Conservation (phyloP, 2,797 vertebrate species). For the Chaenodraco wilsoni region DNA sequence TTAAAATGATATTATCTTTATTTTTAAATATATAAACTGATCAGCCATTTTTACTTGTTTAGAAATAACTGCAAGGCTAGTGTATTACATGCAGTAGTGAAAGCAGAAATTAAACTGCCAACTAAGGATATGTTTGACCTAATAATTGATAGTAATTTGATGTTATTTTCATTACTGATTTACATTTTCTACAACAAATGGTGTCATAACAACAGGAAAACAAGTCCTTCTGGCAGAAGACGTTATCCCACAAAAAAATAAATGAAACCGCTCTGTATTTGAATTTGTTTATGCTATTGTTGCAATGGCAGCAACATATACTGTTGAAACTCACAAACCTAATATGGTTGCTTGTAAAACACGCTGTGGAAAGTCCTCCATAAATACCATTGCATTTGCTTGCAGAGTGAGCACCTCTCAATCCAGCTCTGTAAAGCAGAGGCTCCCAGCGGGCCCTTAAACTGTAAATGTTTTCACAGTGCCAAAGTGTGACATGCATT, state of each 20-base stretch:
- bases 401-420: constrained; percentile 29
- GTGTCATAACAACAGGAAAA: neutral
- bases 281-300: constrained; percentile 35
- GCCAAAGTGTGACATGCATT: constrained; percentile 55
- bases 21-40: no score
- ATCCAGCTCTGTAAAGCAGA: constrained; percentile 36
- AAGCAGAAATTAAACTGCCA: neutral
- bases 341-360: constrained; percentile 54
- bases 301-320: constrained; percentile 6
- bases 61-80: no score
- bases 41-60: no score
- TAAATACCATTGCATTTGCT: constrained; percentile 52
- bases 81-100: no score
- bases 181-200: neutral
- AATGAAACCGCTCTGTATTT: neutral
- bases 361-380: constrained; percentile 36
- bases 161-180: neutral
- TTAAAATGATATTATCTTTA: no score
- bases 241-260: neutral
- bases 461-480: constrained; percentile 66
- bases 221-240: neutral
- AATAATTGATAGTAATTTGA: rapidly evolving
- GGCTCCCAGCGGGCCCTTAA: constrained; percentile 40
- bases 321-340: constrained; percentile 13
- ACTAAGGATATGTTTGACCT: neutral